A percentile compares a stretch with the other conserved stretches of the same genome.
Evolutionary conservation across 2,113 vertebrate species (phyloP).

Genomic region (Acrocephalus arundinaceus): DNA sequence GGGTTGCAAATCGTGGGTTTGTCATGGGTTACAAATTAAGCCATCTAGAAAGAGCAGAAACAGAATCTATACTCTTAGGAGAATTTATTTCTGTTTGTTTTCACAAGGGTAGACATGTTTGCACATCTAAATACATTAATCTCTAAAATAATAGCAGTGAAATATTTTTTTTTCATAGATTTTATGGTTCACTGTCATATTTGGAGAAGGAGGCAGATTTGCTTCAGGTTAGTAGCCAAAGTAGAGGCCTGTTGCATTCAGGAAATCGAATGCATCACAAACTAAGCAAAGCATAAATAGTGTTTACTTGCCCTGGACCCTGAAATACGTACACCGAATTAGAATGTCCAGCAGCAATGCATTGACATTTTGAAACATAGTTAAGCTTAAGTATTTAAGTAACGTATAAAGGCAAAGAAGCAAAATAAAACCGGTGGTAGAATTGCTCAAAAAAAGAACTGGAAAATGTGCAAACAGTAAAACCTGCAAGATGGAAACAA

Average conservation of each 20-base stretch:
- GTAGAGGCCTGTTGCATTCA: neutral
- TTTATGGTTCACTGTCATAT: neutral
- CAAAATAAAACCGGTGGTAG: neutral
- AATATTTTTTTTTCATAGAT: neutral
- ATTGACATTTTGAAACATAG: neutral
- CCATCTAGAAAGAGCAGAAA: neutral
- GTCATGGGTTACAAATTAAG: neutral
- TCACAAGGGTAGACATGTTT: neutral
- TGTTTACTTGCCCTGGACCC: neutral
- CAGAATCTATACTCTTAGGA: neutral
- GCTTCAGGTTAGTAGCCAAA: neutral
- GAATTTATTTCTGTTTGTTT: neutral
- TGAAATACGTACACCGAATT: neutral
- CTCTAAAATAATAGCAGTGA: neutral
- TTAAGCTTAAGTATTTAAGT: neutral
- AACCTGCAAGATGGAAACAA: neutral
- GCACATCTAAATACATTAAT: neutral
- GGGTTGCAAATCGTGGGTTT: neutral
- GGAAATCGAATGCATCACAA: neutral
- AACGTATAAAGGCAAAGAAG: neutral
- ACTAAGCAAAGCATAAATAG: neutral
- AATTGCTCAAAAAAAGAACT: neutral
- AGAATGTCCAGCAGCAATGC: neutral
- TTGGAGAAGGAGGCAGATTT: neutral
- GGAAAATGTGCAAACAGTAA: neutral